Evolutionary conservation across 1,140 invertebrate genomes (phyloP).

Genomic region (Heliconius hermathena): DNA sequence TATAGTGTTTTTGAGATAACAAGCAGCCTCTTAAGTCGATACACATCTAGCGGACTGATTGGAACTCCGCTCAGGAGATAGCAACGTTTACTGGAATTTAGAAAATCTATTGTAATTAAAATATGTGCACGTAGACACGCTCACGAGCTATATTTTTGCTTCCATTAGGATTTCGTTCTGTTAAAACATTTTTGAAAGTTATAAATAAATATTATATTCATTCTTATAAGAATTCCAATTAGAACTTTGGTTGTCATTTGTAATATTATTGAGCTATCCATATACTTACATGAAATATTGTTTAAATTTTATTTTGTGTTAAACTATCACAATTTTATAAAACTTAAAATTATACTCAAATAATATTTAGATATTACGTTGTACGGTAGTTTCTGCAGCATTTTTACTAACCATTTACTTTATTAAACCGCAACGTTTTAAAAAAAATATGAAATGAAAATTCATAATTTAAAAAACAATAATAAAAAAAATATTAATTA

Average conservation of each 20-base stretch:
- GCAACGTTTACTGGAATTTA: slow-evolving; percentile 42
- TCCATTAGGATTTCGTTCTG: neutral
- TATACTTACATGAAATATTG: neutral
- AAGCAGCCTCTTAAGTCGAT: slow-evolving; percentile 75
- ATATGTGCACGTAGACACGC: slow-evolving; percentile 21
- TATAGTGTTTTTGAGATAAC: slow-evolving; percentile 81
- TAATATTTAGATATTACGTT: too few species aligned
- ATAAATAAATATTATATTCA: too few species aligned
- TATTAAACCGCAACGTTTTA: neutral
- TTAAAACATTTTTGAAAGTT: neutral
- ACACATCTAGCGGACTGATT: slow-evolving; percentile 77
- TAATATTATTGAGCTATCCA: neutral
- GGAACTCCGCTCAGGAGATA: slow-evolving; percentile 56
- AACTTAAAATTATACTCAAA: too few species aligned
- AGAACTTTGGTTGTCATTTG: neutral
- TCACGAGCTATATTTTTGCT: neutral
- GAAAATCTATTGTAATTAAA: slow-evolving; percentile 62
- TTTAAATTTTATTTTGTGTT: too few species aligned
- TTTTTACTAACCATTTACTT: too few species aligned
- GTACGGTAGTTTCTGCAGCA: neutral
- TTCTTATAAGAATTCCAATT: neutral
- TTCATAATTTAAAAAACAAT: neutral
- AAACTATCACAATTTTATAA: too few species aligned
- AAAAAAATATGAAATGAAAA: neutral
- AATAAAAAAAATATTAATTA: neutral